Conservation (phyloP, 2,113 vertebrate genomes). For the Pangasianodon gigas region DNA sequence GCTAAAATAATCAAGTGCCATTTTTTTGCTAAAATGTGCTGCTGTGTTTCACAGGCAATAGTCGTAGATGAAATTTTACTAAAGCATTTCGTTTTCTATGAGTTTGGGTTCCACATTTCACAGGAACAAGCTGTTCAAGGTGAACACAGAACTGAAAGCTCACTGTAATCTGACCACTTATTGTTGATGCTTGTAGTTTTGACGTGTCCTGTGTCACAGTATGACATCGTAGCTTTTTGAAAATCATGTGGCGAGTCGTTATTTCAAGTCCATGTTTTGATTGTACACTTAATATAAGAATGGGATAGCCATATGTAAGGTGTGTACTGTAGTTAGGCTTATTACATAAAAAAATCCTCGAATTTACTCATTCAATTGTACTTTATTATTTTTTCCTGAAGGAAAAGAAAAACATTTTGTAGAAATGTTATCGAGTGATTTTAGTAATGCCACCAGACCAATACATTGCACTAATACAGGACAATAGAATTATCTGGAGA, state of each 20-base stretch:
- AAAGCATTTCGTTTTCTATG: conserved; percentile 17
- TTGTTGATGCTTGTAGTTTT: not conserved
- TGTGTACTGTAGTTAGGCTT: not conserved
- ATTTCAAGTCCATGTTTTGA: conserved; percentile 2
- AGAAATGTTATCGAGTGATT: conserved; percentile 2
- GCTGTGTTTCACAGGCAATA: conserved; percentile 42
- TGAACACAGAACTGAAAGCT: not conserved
- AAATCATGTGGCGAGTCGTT: not conserved
- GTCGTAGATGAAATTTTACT: conserved; percentile 16
- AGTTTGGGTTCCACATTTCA: conserved; percentile 2
- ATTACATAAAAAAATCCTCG: conserved; percentile 21
- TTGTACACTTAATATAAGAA: conserved; percentile 7
- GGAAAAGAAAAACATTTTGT: not conserved
- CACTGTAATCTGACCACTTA: not conserved
- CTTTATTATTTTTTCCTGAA: not conserved
- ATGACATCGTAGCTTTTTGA: not conserved
- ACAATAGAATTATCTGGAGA: not conserved
- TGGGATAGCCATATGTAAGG: not conserved
- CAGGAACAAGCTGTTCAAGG: conserved; percentile 1
- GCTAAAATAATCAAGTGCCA: conserved; percentile 42
- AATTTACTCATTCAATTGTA: conserved; percentile 1
- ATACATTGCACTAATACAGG: conserved; percentile 27
- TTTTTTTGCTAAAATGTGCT: conserved; percentile 36
- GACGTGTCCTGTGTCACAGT: not conserved
- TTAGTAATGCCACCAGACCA: not conserved